A percentile compares a stretch with the other conserved stretches of the same genome.
Conservation (phyloP, 2,888 invertebrate species). For the Crematogaster levior region DNA sequence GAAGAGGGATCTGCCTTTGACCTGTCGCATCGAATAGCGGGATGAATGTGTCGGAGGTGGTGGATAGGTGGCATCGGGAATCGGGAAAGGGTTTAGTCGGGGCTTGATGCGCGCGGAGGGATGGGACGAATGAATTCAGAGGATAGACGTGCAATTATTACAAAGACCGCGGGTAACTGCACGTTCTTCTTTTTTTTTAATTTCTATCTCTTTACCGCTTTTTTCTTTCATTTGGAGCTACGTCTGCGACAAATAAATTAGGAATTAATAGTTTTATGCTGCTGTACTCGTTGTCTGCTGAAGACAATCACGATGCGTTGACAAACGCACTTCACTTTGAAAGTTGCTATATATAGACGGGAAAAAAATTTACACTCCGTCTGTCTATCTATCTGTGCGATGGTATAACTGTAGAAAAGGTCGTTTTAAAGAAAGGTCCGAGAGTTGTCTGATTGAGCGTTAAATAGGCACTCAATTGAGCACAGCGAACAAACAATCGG, state of each 20-base stretch:
- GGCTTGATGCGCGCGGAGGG: slow-evolving; percentile 34
- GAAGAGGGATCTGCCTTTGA: slow-evolving; percentile 21
- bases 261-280: slow-evolving; percentile 20
- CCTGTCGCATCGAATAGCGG: slow-evolving; percentile 35
- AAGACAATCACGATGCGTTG: slow-evolving; percentile 6
- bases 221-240: not conserved
- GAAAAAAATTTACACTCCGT: slow-evolving; percentile 6
- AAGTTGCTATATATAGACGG: slow-evolving; percentile 4
- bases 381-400: slow-evolving; percentile 11
- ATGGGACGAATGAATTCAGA: slow-evolving; percentile 50
- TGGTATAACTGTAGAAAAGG: slow-evolving; percentile 32
- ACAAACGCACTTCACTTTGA: not conserved
- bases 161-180: slow-evolving; percentile 57
- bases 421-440: slow-evolving; percentile 35
- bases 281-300: not conserved
- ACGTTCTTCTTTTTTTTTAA: not conserved
- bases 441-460: slow-evolving; percentile 66
- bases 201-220: slow-evolving; percentile 1
- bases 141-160: slow-evolving; percentile 67
- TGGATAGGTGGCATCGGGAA: slow-evolving; percentile 68
- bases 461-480: slow-evolving; percentile 69
- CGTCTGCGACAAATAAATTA: slow-evolving; percentile 21
- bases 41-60: slow-evolving; percentile 54
- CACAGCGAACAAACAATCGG: slow-evolving; percentile 54
- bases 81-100: slow-evolving; percentile 68